phyloP scores from a whole-genome alignment of 1,140 invertebrate species.

The Heliconius melpomene region DNA sequence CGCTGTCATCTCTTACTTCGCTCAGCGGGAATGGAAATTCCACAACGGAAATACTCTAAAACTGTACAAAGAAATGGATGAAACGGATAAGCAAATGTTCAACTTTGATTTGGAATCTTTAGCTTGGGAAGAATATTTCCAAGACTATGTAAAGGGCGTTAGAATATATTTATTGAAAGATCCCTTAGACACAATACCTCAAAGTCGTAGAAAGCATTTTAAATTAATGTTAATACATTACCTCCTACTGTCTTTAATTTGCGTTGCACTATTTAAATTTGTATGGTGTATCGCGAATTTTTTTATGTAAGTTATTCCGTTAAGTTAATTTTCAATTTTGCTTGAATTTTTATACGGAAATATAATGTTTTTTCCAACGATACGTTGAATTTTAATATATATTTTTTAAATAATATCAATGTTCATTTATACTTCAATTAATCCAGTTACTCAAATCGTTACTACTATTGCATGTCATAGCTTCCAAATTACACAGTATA shows the following conservation, averaged over 20 bases:
- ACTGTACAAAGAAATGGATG: slow-evolving; percentile 67
- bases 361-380: no score
- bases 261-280: slow-evolving; percentile 42
- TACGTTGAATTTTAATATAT: no score
- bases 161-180: slow-evolving; percentile 84
- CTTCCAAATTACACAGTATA: no score
- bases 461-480: no score
- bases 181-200: slow-evolving; percentile 75
- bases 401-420: no score
- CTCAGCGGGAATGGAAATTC: slow-evolving; percentile 86
- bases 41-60: slow-evolving; percentile 84
- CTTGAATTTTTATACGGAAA: no score
- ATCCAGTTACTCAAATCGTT: no score
- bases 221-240: slow-evolving; percentile 55
- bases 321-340: not conserved
- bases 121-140: slow-evolving; percentile 83
- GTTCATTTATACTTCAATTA: no score
- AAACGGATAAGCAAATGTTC: no score
- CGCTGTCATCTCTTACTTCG: slow-evolving; percentile 87
- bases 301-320: not conserved
- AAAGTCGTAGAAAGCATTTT: slow-evolving; percentile 48
- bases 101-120: no score
- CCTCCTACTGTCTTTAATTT: slow-evolving; percentile 40
- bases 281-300: slow-evolving; percentile 33
- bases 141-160: slow-evolving; percentile 82